phyloP scores from a whole-genome alignment of 2,888 invertebrate genomes.

The Oscheius sp. region DNA sequence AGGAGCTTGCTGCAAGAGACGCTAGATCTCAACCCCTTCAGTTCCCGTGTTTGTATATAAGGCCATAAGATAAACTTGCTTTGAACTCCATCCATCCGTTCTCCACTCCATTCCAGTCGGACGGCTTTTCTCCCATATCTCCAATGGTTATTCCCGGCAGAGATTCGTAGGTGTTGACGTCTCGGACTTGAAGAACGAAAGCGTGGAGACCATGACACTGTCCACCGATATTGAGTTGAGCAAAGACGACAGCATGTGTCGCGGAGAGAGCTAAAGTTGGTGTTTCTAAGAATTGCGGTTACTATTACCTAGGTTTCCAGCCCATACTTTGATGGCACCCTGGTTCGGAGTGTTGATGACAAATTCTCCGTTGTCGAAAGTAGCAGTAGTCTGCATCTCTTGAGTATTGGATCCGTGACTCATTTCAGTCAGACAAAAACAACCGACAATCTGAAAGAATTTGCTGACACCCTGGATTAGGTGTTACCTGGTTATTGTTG shows the following conservation, averaged over 20 bases:
- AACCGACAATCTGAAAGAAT: slow-evolving; percentile 80
- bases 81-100: slow-evolving; percentile 80
- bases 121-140: slow-evolving; percentile 92
- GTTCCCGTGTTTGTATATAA: not conserved
- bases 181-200: slow-evolving; percentile 85
- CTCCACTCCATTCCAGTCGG: slow-evolving; percentile 86
- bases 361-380: slow-evolving; percentile 77
- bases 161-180: slow-evolving; percentile 43
- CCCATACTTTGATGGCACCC: slow-evolving; percentile 88
- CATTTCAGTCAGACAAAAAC: slow-evolving; percentile 89
- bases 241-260: slow-evolving; percentile 88
- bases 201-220: slow-evolving; percentile 84
- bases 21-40: not conserved
- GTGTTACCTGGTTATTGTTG: slow-evolving; percentile 59
- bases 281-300: not conserved
- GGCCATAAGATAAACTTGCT: slow-evolving; percentile 21
- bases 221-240: slow-evolving; percentile 80
- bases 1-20: not conserved
- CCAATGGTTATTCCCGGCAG: slow-evolving; percentile 86
- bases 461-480: not conserved
- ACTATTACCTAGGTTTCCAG: slow-evolving; percentile 82
- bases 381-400: slow-evolving; percentile 52
- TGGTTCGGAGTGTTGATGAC: slow-evolving; percentile 83
- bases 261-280: slow-evolving; percentile 77
- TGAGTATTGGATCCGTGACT: slow-evolving; percentile 88